A percentile compares a stretch with the other conserved stretches of the same genome.
These are phyloP conservation scores for Himalopsyche anomala DNA, from an alignment of 2,888 invertebrate species.

Conservation along the genomic window DNA sequence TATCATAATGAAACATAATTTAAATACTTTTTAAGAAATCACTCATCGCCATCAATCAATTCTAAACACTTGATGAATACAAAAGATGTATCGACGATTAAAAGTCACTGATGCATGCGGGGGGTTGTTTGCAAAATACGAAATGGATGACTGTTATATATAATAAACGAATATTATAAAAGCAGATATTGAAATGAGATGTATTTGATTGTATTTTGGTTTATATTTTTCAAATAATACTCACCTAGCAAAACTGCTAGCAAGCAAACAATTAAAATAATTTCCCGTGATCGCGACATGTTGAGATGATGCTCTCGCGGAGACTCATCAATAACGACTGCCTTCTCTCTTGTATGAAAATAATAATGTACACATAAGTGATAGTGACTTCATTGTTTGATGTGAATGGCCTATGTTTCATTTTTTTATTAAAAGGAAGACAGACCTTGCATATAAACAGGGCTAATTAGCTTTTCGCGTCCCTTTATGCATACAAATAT, in stretches of 20 bases:
- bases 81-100: too few species aligned
- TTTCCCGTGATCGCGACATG: conserved; percentile 28
- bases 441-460: background rate
- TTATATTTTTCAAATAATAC: background rate
- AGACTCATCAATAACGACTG: background rate
- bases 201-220: background rate
- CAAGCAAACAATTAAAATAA: conserved; percentile 27
- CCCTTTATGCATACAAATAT: too few species aligned
- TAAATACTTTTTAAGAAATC: too few species aligned
- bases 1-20: too few species aligned
- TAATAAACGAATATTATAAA: too few species aligned
- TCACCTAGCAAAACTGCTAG: conserved; percentile 43
- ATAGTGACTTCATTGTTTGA: conserved; percentile 21
- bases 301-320: background rate
- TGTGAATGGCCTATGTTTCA: conserved; percentile 4
- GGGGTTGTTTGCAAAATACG: too few species aligned
- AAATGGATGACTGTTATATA: too few species aligned
- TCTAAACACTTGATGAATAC: too few species aligned
- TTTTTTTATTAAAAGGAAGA: conserved; percentile 10
- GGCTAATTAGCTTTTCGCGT: too few species aligned
- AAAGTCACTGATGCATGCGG: too few species aligned
- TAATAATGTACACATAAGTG: conserved; percentile 1
- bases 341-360: conserved; percentile 8
- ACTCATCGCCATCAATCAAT: too few species aligned
- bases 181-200: too few species aligned